Base-by-base conservation (phyloP, 1,140 invertebrate species). In the Vanessa tameamea region DNA sequence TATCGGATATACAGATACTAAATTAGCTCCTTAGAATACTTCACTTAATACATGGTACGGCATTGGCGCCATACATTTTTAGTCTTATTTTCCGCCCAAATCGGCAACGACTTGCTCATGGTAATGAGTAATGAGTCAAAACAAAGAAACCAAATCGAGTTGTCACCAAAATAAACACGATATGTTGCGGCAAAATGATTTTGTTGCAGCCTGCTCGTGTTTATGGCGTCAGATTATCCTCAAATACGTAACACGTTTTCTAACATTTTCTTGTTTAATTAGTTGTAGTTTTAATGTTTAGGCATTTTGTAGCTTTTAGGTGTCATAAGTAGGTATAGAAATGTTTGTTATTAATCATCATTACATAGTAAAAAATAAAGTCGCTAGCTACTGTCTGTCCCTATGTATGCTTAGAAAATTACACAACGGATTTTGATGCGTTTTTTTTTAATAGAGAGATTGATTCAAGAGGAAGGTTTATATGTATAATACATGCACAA, bases 91-190 rank as follows among this genome's bases (percentile, higher is more conserved):
- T 83, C 77, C 78, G 74, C 81, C 82, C 77, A 84, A 87, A 84
- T 83, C 79, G 81, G 86, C 77, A 80, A 72, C 81, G 74, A 76
- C 69, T 80, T 77, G 82, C 81, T 84, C 84, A 78, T 78, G 78
- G 83, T 87, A 89, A 89, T 89, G 87, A 88, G 83, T 86, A 89
- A 89, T 88, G 83, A 78, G 71, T 80, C 79, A 76, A 81, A 83
- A 81, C 82, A 87, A 85, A 86, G 76, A 84, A 81, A 82, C 67
- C 61, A 76, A 68, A 67, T 73, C 69, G 77, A 66, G 67, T 77
- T 51, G 78, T 74, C 77, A 72, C 81, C 76, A 74, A 85, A 85
- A 85, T 85, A 85, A 83, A 83, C 79, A 77, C 57, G 57, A 61
- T 61, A 61, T 37, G 57, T 37, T 82, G 76, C 69, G 67, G 71